phyloP scores from a whole-genome alignment of 2,888 invertebrate species.

The Tholera decimalis region DNA sequence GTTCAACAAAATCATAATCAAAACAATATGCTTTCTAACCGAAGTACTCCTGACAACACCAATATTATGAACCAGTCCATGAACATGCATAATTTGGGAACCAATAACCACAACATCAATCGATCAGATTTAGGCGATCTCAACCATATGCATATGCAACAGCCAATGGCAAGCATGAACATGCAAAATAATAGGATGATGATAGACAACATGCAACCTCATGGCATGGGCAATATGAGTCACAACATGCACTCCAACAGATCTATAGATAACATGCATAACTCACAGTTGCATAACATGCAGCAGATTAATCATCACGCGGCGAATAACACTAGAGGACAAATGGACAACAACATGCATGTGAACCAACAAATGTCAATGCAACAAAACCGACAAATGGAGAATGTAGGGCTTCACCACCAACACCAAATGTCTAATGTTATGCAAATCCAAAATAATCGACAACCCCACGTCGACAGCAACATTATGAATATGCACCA shows the following conservation, averaged over 20 bases:
- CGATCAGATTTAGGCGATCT: constrained; percentile 83
- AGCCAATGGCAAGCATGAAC: constrained; percentile 81
- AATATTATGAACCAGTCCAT: constrained; percentile 85
- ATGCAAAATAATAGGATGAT: constrained; percentile 88
- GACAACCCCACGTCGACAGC: constrained; percentile 80
- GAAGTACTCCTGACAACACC: constrained; percentile 82
- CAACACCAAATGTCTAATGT: constrained; percentile 88
- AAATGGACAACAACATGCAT: constrained; percentile 86
- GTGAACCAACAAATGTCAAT: constrained; percentile 85
- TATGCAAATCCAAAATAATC: constrained; percentile 88
- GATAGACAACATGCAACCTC: constrained; percentile 86
- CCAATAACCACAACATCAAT: constrained; percentile 82
- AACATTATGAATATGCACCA: constrained; percentile 87
- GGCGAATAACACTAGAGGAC: constrained; percentile 77
- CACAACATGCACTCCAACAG: constrained; percentile 86
- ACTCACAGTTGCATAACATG: constrained; percentile 84
- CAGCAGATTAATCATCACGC: constrained; percentile 87
- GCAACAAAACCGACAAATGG: constrained; percentile 86
- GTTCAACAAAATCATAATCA: constrained; percentile 82
- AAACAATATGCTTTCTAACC: constrained; percentile 79
- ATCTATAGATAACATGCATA: constrained; percentile 86
- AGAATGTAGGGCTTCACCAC: constrained; percentile 84
- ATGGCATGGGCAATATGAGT: constrained; percentile 82
- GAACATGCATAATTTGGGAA: constrained; percentile 83
- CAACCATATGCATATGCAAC: constrained; percentile 88